Base-by-base conservation (phyloP, 2,797 vertebrate genomes). In the Tangara arthus region DNA sequence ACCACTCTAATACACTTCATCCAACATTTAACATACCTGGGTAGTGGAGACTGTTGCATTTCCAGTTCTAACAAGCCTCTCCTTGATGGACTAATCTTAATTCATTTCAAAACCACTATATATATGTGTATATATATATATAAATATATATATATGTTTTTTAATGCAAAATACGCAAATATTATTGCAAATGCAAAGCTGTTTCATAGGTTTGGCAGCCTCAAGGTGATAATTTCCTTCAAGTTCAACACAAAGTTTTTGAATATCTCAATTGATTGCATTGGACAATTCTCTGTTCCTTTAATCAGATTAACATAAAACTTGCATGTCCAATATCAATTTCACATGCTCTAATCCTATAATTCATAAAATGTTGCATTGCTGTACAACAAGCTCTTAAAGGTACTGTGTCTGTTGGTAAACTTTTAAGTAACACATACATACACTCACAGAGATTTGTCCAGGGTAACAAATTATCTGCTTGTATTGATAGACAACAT, bases 301-400 rank as follows among this genome's bases (percentile, higher is more conserved):
- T 96, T 94, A 89, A 96, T 92, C 95, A 90, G 76, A 94, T 96
- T 96, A 97, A 93, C 77, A 72, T 90, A 91, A 57, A 95, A 83
- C 93, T 97, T 94, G 78, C 78, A 94, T 89, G 95, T 96, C 90
- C 93, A 94, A 93, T 87, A 77, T 70, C 41, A 79, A n/a, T 91
- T 94, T 90, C 81, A 72, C 79, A 42, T 20, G 30, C 41, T 77
- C 22, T 91, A 88, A 89, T 94, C 77, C 89, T 79, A 46, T 41
- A 46, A 46, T 11, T 65, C 79, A 66, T 81, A 91, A 94, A 91
- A 86, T 32, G 42, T 77, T 93, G 47, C 63, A 56, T 24, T 83
- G 81, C 70, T 69, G 41, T 55, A 75, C 6, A 65, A 12, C 5
- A 49, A 60, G 12, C 27, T 82, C 20, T 55, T 65, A 32, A 55